Evolutionary conservation across 23 tunicate species (phyloP), one percentile per base, ranked within the genome.

Genomic region (Clavelina lepadiformis): DNA sequence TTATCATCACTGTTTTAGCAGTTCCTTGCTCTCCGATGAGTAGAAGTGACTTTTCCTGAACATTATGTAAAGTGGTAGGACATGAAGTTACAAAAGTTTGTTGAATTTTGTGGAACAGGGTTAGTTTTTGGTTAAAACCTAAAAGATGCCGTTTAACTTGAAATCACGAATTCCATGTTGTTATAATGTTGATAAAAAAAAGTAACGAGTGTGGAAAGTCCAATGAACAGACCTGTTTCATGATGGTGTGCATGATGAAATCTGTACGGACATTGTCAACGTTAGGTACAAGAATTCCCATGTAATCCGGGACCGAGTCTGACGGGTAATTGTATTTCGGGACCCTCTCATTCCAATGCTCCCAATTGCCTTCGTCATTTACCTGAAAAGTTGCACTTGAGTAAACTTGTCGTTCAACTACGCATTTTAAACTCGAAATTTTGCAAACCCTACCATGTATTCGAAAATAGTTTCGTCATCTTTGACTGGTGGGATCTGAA

Each of bases 21-120:
- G 99, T 94, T 6, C 99, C 99, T 60, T 94, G 99, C 37, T 94
- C 99, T 63, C 99, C 99, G 49, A 94, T 94, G 65, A 94, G 80
- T 34, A 94, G 54, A n/a, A 94, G 70, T n/a, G 84, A 82, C 51
- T 94, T 94, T 37, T 81, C 91, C 94, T 89, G 57, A 11, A 35
- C 51, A 36, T 21, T 36, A 63, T 18, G 19, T 8, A 58, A 20
- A n/a, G n/a, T n/a, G n/a, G n/a, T n/a, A n/a, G n/a, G n/a, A n/a
- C n/a, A n/a, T n/a, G n/a, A n/a, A n/a, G n/a, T n/a, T n/a, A n/a
- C n/a, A n/a, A n/a, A n/a, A n/a, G n/a, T n/a, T n/a, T n/a, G n/a
- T n/a, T n/a, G n/a, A n/a, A n/a, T n/a, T n/a, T n/a, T n/a, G n/a
- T n/a, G n/a, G n/a, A n/a, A n/a, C n/a, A n/a, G n/a, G n/a, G n/a